Percentiles rank a stretch among this genome's conserved stretches.
phyloP scores from a whole-genome alignment of 2,113 vertebrate genomes.

The Tapirus terrestris region DNA sequence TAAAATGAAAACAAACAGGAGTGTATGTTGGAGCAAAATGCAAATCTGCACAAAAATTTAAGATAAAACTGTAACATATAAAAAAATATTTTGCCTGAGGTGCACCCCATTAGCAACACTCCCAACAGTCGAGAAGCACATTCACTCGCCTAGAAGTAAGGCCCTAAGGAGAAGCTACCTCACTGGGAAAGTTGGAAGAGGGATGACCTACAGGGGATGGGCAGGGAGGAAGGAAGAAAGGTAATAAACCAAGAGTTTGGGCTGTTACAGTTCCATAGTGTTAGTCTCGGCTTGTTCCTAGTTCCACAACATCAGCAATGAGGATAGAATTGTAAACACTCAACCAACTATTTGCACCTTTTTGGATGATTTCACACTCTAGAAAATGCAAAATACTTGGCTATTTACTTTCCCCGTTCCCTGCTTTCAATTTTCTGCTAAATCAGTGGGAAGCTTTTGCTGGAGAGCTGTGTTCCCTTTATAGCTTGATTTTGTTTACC shows the following conservation, averaged over 20 bases:
- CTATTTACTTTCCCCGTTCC: not conserved
- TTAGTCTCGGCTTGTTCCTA: not conserved
- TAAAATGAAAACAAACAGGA: not conserved
- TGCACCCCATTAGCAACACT: not conserved
- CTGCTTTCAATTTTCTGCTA: not conserved
- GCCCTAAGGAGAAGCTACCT: not conserved
- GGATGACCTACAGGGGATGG: not conserved
- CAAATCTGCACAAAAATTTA: not conserved
- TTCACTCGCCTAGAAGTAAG: not conserved
- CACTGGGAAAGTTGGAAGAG: not conserved
- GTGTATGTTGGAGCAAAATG: not conserved
- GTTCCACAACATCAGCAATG: not conserved
- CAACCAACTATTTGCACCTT: not conserved
- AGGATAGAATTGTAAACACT: not conserved
- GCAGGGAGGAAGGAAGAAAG: not conserved
- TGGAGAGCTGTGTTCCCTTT: not conserved
- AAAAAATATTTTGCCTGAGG: not conserved
- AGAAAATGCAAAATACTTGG: not conserved
- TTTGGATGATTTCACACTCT: not conserved
- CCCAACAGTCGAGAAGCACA: not conserved
- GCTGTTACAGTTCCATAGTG: not conserved
- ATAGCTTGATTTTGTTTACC: not conserved
- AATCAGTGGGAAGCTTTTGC: not conserved
- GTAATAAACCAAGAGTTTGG: not conserved
- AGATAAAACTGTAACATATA: not conserved